Conservation (phyloP, 2,888 invertebrate genomes). For the Anarsia innoxiella region DNA sequence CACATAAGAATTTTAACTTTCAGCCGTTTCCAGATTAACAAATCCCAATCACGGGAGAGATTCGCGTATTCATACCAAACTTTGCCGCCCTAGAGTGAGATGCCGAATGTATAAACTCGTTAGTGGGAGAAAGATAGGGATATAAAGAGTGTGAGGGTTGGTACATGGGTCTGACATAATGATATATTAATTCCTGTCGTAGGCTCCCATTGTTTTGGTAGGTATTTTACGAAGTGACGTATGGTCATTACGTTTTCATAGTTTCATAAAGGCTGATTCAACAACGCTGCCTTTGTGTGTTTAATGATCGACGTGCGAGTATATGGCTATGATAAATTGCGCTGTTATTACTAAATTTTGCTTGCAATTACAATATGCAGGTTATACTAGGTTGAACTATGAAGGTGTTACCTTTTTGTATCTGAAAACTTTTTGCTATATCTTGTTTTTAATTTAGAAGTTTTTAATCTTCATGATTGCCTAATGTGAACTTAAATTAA, state of each 20-base stretch:
- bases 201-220: conserved; percentile 68
- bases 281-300: conserved; percentile 48
- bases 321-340: too few species aligned
- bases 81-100: conserved; percentile 50
- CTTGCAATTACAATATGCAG: too few species aligned
- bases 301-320: conserved; percentile 60
- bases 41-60: conserved; percentile 67
- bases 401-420: too few species aligned
- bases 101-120: conserved; percentile 12
- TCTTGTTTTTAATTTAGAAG: too few species aligned
- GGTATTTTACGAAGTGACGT: conserved; percentile 70
- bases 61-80: conserved; percentile 58
- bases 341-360: too few species aligned
- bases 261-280: conserved; percentile 66
- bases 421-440: too few species aligned
- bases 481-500: too few species aligned
- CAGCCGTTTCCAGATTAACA: conserved; percentile 62
- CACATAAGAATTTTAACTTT: conserved; percentile 63
- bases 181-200: conserved; percentile 75
- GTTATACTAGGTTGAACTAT: too few species aligned
- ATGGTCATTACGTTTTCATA: conserved; percentile 74
- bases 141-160: conserved; percentile 35
- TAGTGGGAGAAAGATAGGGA: conserved; percentile 29
- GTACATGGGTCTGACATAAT: conserved; percentile 71
- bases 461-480: too few species aligned